Percentiles rank a stretch among this genome's conserved stretches.
Conservation (phyloP, 2,113 vertebrate genomes). For the Nothoprocta perdicaria region DNA sequence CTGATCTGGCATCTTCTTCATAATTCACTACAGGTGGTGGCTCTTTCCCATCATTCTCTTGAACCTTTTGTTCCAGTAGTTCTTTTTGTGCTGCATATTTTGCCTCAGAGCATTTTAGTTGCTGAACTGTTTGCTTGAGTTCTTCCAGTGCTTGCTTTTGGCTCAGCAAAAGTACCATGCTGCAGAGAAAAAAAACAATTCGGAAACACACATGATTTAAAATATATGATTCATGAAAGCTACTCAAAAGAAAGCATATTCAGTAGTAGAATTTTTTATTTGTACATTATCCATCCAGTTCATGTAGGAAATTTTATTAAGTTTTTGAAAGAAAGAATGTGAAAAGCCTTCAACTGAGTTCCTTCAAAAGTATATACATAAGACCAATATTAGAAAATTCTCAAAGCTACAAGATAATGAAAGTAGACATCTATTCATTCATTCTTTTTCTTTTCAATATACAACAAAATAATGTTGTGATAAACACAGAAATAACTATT, state of each 20-base stretch:
- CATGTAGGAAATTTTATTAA: background rate
- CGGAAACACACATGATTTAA: conserved; percentile 2
- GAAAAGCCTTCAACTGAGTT: background rate
- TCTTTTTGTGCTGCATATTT: conserved; percentile 92
- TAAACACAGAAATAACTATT: background rate
- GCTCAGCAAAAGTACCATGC: conserved; percentile 87
- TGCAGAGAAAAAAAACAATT: conserved; percentile 63
- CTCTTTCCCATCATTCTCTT: conserved; percentile 90
- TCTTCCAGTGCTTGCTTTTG: conserved; percentile 93
- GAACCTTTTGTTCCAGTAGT: conserved; percentile 89
- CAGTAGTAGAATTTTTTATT: background rate
- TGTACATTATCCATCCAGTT: background rate
- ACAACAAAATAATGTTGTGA: background rate
- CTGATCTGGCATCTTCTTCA: conserved; percentile 93
- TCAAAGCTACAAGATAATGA: background rate
- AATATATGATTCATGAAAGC: background rate
- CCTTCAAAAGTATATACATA: background rate
- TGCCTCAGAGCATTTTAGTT: conserved; percentile 88
- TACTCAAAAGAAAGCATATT: background rate
- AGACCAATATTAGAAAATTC: background rate
- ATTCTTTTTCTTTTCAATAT: background rate
- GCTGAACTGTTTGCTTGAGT: conserved; percentile 91
- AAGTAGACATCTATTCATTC: background rate
- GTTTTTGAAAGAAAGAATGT: background rate
- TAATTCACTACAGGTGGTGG: conserved; percentile 91